These are phyloP conservation scores for Rapana venosa DNA, from an alignment of 2,888 invertebrate genomes.

Conservation along the genomic window DNA sequence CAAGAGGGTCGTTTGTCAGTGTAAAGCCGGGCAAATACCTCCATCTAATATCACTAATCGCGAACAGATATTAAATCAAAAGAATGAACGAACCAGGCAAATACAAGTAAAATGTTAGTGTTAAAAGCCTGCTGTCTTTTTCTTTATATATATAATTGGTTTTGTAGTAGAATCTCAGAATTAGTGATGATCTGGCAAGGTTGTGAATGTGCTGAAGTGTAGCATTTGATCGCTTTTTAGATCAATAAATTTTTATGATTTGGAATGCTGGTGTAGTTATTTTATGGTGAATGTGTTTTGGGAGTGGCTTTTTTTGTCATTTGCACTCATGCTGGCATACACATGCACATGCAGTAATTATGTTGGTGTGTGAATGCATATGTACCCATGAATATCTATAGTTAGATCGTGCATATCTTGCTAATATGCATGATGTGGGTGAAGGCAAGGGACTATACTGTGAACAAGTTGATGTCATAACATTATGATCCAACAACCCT, in stretches of 20 bases:
- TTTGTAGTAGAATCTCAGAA: constrained; percentile 8
- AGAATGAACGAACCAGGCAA: too few species aligned
- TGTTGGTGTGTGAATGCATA: background rate
- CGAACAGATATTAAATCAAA: too few species aligned
- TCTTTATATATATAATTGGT: background rate
- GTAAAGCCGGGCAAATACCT: background rate
- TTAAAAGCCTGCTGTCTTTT: too few species aligned
- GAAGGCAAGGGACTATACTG: too few species aligned
- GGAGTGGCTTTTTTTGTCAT: background rate
- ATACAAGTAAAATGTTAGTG: too few species aligned
- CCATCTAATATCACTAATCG: background rate
- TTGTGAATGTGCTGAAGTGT: background rate
- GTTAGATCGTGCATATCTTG: background rate
- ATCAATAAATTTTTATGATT: constrained; percentile 20
- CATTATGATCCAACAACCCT: too few species aligned
- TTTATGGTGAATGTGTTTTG: background rate
- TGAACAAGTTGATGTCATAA: too few species aligned
- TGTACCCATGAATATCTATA: background rate
- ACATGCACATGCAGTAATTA: background rate
- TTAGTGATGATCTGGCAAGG: background rate
- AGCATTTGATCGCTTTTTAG: constrained; percentile 29
- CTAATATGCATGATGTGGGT: too few species aligned
- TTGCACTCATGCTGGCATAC: background rate
- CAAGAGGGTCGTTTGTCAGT: background rate
- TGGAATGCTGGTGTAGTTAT: background rate